Percentiles rank a stretch among this genome's conserved stretches.
Conservation (phyloP, 1,140 invertebrate genomes). For the Pemphigus obesinymphae region DNA sequence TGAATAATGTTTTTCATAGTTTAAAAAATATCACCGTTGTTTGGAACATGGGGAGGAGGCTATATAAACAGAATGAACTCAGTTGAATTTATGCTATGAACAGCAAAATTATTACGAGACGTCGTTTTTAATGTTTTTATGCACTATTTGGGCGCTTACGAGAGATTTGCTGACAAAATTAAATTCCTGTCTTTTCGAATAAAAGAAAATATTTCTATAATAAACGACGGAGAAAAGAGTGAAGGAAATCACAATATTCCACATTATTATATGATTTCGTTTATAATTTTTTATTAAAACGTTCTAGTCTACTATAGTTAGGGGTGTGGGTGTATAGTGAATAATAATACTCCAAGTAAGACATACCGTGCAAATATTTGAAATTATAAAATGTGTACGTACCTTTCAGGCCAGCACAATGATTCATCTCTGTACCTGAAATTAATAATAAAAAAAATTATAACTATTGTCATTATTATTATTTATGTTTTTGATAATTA, state of each 20-base stretch:
- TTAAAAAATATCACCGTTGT: too few species aligned
- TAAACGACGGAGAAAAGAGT: neutral
- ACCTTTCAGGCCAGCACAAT: slow-evolving; percentile 33
- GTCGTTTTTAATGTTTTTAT: neutral
- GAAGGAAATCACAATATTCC: slow-evolving; percentile 15
- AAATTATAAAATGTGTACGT: neutral
- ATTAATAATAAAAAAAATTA: neutral
- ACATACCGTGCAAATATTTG: neutral
- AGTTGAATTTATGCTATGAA: neutral
- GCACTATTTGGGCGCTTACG: neutral
- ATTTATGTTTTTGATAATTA: too few species aligned
- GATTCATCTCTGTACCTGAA: slow-evolving; percentile 27
- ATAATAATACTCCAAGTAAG: neutral
- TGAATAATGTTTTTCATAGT: too few species aligned
- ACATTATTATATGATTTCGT: slow-evolving; percentile 15
- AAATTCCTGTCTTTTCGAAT: slow-evolving; percentile 22
- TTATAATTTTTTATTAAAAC: slow-evolving; percentile 24
- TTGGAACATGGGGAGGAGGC: too few species aligned
- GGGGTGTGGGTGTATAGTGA: neutral
- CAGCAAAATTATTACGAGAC: neutral
- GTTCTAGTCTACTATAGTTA: neutral
- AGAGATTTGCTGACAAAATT: slow-evolving; percentile 4
- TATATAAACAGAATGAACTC: too few species aligned
- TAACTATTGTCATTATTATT: too few species aligned
- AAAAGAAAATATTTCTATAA: slow-evolving; percentile 26